These are phyloP conservation scores for Torymus auratus DNA, from an alignment of 2,888 invertebrate species.

Conservation along the genomic window DNA sequence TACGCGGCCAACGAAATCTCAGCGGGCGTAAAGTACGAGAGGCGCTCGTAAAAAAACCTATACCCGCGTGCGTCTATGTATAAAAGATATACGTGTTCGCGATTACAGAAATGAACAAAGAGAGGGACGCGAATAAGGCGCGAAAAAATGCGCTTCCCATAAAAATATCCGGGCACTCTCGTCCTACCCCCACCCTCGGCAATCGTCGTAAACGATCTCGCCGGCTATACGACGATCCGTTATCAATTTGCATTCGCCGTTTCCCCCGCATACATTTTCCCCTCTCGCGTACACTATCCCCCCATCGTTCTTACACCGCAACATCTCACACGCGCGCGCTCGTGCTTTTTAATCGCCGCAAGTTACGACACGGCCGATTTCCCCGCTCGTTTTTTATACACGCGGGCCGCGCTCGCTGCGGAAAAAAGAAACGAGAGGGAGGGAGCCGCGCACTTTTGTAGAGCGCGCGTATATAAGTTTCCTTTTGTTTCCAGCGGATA, in stretches of 20 bases:
- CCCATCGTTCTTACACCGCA: neutral
- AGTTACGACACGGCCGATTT: slow-evolving; percentile 35
- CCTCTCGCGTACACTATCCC: neutral
- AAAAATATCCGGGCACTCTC: neutral
- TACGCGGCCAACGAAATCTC: no score
- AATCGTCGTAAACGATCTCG: slow-evolving; percentile 24
- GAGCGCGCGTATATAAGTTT: no score
- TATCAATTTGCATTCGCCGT: slow-evolving; percentile 39
- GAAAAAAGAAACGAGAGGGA: slow-evolving; percentile 6
- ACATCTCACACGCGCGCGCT: neutral
- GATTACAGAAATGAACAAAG: slow-evolving; percentile 6
- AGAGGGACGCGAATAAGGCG: neutral
- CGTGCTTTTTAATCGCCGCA: slow-evolving; percentile 30
- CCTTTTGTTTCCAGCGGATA: slow-evolving; percentile 28
- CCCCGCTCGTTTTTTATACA: slow-evolving; percentile 34
- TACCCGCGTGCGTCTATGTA: neutral
- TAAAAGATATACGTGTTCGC: slow-evolving; percentile 2
- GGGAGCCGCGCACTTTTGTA: neutral
- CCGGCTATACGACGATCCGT: slow-evolving; percentile 3
- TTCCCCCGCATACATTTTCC: slow-evolving; percentile 20
- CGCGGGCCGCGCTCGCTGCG: neutral
- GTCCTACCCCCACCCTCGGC: neutral
- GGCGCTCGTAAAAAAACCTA: neutral
- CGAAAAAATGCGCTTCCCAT: slow-evolving; percentile 1
- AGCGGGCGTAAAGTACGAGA: no score